phyloP scores from a whole-genome alignment of 2,888 invertebrate genomes.

The Apeira syringaria region DNA sequence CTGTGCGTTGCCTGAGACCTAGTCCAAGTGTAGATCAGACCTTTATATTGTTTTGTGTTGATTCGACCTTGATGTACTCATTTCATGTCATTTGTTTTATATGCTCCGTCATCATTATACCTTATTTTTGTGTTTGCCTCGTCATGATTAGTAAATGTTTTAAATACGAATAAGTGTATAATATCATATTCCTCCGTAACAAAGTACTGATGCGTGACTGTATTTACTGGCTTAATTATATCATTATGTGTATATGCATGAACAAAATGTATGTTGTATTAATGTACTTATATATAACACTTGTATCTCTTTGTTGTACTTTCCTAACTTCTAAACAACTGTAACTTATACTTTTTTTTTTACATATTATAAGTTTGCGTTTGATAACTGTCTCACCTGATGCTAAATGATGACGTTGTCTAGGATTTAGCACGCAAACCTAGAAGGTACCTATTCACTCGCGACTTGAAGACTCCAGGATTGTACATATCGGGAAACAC shows the following conservation, averaged over 20 bases:
- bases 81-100: constrained; percentile 9
- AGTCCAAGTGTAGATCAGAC: constrained; percentile 76
- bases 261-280: constrained; percentile 8
- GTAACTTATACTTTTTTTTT: too few species aligned
- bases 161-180: not conserved
- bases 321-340: too few species aligned
- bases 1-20: constrained; percentile 73
- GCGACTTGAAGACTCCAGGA: too few species aligned
- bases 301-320: too few species aligned
- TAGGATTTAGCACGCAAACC: too few species aligned
- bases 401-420: too few species aligned
- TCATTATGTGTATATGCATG: constrained; percentile 24
- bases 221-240: constrained; percentile 23
- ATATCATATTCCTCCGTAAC: not conserved
- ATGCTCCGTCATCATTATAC: constrained; percentile 19
- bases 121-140: constrained; percentile 21
- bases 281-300: too few species aligned
- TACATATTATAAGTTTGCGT: too few species aligned
- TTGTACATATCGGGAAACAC: too few species aligned
- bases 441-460: too few species aligned
- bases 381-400: too few species aligned
- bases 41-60: constrained; percentile 27
- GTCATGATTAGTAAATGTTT: constrained; percentile 5
- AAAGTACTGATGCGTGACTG: constrained; percentile 2
- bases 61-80: constrained; percentile 27